phyloP scores from a whole-genome alignment of 2,113 vertebrate genomes.

The Xyliphius kryptos region DNA sequence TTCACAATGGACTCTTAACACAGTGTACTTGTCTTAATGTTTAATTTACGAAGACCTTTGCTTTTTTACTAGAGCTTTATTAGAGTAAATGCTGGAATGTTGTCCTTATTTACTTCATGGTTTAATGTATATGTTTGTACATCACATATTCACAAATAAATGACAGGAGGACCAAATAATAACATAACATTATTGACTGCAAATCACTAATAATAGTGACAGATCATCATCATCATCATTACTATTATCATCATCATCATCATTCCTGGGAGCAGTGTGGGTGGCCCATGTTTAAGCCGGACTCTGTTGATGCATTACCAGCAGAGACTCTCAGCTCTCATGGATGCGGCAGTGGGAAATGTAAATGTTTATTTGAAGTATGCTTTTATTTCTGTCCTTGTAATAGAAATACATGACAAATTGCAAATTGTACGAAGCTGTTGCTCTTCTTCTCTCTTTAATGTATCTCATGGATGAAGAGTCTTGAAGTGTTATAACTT shows the following conservation, averaged over 20 bases:
- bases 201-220: not conserved
- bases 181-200: not conserved
- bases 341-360: conserved; percentile 42
- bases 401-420: conserved; percentile 27
- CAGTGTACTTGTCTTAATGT: too few species aligned
- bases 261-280: conserved; percentile 19
- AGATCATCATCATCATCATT: conserved; percentile 22
- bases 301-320: conserved; percentile 27
- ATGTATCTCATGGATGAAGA: conserved; percentile 11
- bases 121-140: too few species aligned
- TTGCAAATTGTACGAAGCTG: conserved; percentile 18
- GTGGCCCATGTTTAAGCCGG: conserved; percentile 25
- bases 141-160: too few species aligned
- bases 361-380: conserved; percentile 42
- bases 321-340: conserved; percentile 6
- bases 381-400: conserved; percentile 32
- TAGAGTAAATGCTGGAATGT: too few species aligned
- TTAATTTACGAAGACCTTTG: too few species aligned
- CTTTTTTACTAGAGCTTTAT: too few species aligned
- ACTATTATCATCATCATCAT: conserved; percentile 10
- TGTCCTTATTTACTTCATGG: too few species aligned
- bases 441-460: conserved; percentile 22
- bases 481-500: not conserved
- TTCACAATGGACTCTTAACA: too few species aligned
- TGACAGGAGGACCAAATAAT: too few species aligned